Percentiles rank a stretch among this genome's conserved stretches.
These are phyloP conservation scores for Poecilia velifera DNA, from an alignment of 2,797 vertebrate genomes.

Conservation along the genomic window DNA sequence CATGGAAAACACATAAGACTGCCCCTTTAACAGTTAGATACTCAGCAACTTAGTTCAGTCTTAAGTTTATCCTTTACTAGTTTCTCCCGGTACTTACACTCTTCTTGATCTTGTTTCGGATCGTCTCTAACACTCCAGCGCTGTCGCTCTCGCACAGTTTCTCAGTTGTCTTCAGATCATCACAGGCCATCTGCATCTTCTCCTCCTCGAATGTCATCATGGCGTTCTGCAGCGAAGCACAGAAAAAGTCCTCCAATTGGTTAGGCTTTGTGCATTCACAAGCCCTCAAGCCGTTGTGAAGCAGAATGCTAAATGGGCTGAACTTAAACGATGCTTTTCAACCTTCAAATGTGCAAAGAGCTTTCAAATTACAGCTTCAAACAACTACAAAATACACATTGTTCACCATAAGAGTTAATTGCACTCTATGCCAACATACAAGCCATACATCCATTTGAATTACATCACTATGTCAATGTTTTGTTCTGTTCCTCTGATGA, in stretches of 20 bases:
- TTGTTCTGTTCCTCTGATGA: slow-evolving; percentile 11
- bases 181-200: slow-evolving; percentile 97
- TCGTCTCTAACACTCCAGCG: slow-evolving; percentile 92
- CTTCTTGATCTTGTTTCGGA: slow-evolving; percentile 98
- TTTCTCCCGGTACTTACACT: slow-evolving; percentile 84
- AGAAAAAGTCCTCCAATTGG: not conserved
- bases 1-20: too few relatives aligned
- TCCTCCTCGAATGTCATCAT: slow-evolving; percentile 99
- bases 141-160: slow-evolving; percentile 96
- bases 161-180: slow-evolving; percentile 95
- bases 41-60: not conserved
- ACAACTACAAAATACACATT: not conserved
- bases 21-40: not conserved
- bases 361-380: not conserved
- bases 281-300: not conserved
- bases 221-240: slow-evolving; percentile 84
- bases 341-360: not conserved
- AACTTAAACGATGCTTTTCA: not conserved
- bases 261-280: not conserved
- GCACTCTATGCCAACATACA: not conserved
- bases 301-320: not conserved
- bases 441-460: not conserved
- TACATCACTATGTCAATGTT: slow-evolving; percentile 6
- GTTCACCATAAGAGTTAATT: not conserved
- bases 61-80: not conserved